Evolutionary conservation across 2,888 invertebrate genomes (phyloP).

Genomic region (Atethmia centrago): DNA sequence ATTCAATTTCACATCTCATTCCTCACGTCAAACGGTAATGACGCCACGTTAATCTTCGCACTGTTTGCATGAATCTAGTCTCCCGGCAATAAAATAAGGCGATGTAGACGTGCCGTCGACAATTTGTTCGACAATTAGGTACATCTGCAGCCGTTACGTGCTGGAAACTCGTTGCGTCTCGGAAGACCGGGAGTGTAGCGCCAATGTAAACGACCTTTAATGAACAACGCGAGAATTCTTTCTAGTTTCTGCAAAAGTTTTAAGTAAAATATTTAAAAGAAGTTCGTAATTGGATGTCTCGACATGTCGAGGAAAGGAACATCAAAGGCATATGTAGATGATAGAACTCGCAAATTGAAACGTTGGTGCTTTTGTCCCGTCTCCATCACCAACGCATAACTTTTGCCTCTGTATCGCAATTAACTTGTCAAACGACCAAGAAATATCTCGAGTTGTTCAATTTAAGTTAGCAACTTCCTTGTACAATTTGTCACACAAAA

Average conservation of each 20-base stretch:
- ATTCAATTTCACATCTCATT: conserved; percentile 46
- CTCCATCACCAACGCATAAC: conserved; percentile 33
- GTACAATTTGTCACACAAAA: conserved; percentile 58
- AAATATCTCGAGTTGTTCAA: conserved; percentile 56
- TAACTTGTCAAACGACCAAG: conserved; percentile 53
- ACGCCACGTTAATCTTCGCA: conserved; percentile 41
- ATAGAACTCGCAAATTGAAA: conserved; percentile 29
- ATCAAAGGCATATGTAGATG: conserved; percentile 32
- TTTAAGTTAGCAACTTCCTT: conserved; percentile 61
- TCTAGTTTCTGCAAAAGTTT: conserved; percentile 16
- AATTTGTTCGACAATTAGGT: conserved; percentile 59
- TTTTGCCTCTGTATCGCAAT: conserved; percentile 41
- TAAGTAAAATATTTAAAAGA: conserved; percentile 16
- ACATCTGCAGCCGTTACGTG: conserved; percentile 57
- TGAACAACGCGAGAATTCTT: conserved; percentile 41
- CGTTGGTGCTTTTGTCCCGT: background rate
- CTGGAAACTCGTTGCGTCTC: conserved; percentile 30
- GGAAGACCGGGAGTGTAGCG: conserved; percentile 10
- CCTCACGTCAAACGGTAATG: conserved; percentile 42
- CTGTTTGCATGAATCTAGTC: conserved; percentile 43
- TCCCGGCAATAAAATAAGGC: conserved; percentile 37
- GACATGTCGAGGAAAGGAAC: background rate
- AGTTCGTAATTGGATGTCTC: conserved; percentile 22
- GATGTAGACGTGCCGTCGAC: conserved; percentile 33
- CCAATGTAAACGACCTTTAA: conserved; percentile 55